phyloP scores from a whole-genome alignment of 2,888 invertebrate genomes.

The Slavum lentiscoides region DNA sequence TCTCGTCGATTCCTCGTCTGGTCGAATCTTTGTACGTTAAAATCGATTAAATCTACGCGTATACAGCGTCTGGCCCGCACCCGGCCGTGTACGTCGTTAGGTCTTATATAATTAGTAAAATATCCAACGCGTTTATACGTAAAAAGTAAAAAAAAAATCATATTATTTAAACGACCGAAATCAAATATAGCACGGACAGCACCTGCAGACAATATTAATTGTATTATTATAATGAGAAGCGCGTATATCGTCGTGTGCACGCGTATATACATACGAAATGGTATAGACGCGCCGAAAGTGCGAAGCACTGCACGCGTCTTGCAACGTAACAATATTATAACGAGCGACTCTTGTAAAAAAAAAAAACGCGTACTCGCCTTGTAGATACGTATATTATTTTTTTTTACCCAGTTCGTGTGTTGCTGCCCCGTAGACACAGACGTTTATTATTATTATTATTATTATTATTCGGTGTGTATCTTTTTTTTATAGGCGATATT shows the following conservation, averaged over 20 bases:
- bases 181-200: no score
- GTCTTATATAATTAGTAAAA: no score
- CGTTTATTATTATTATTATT: slow-evolving; percentile 15
- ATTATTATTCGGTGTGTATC: neutral
- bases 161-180: no score
- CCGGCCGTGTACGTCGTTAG: no score
- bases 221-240: slow-evolving; percentile 13
- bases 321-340: neutral
- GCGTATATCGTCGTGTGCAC: neutral
- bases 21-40: no score
- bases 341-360: neutral
- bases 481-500: neutral
- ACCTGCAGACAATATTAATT: no score
- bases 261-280: slow-evolving; percentile 28
- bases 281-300: slow-evolving; percentile 25
- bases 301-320: neutral
- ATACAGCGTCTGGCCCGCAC: no score
- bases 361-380: no score
- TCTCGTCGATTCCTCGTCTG: no score
- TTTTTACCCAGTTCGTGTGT: neutral
- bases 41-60: no score
- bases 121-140: no score
- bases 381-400: neutral
- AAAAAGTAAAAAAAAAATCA: no score
- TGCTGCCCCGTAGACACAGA: slow-evolving; percentile 31